Evolutionary conservation across 2,113 vertebrate species (phyloP).

Genomic region (Ardeotis arabs): DNA sequence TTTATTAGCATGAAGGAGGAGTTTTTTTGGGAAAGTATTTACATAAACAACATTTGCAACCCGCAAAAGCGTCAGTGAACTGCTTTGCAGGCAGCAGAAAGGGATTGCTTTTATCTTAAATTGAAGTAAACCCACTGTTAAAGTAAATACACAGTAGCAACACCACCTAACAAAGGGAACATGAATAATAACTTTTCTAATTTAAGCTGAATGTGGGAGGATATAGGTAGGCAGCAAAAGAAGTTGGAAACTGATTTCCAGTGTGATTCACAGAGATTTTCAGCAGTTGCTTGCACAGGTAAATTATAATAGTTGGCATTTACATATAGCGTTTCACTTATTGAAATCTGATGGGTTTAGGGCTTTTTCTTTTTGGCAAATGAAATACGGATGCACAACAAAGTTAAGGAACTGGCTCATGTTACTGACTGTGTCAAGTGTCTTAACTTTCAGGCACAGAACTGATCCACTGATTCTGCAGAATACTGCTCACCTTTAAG

Average conservation of each 20-base stretch:
- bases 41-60: slow-evolving; percentile 12
- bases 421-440: background rate
- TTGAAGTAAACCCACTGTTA: slow-evolving; percentile 15
- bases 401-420: background rate
- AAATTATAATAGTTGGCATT: slow-evolving; percentile 26
- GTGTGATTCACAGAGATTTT: slow-evolving; percentile 55
- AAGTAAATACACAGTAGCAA: slow-evolving; percentile 46
- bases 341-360: background rate
- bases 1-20: background rate
- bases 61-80: background rate
- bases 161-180: slow-evolving; percentile 52
- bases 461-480: background rate
- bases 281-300: slow-evolving; percentile 38
- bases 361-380: background rate
- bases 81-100: background rate
- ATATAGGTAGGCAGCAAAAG: slow-evolving; percentile 56
- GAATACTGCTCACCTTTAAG: background rate
- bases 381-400: background rate
- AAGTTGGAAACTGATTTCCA: slow-evolving; percentile 30
- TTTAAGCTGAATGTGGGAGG: slow-evolving; percentile 65
- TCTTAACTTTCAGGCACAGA: background rate
- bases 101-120: background rate
- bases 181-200: slow-evolving; percentile 66
- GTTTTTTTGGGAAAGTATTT: background rate
- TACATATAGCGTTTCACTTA: slow-evolving; percentile 2